A percentile compares a stretch with the other conserved stretches of the same genome.
These are phyloP conservation scores for Miichthys miiuy DNA, from an alignment of 2,797 vertebrate species.

Conservation along the genomic window DNA sequence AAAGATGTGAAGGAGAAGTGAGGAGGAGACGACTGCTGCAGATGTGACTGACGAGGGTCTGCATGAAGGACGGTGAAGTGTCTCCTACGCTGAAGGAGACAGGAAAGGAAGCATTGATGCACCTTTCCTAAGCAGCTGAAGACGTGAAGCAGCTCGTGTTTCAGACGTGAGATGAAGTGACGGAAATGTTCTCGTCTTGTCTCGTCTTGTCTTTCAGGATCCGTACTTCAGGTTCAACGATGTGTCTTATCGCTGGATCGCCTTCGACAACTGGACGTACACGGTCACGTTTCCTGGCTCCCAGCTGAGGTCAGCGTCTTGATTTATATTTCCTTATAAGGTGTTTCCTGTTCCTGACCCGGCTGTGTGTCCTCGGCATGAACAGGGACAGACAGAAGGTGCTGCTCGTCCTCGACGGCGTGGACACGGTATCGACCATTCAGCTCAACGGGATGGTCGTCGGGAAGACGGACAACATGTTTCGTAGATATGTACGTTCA, in stretches of 20 bases:
- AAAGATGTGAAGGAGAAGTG: too few relatives aligned
- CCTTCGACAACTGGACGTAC: constrained; percentile 95
- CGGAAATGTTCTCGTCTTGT: too few relatives aligned
- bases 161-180: too few relatives aligned
- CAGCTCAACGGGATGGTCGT: constrained; percentile 87
- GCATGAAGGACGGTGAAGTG: too few relatives aligned
- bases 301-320: constrained; percentile 55
- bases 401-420: constrained; percentile 89
- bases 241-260: constrained; percentile 91
- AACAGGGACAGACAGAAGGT: constrained; percentile 83
- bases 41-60: too few relatives aligned
- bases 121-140: too few relatives aligned
- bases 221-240: constrained; percentile 96
- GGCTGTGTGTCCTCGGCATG: background rate
- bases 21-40: too few relatives aligned
- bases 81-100: too few relatives aligned
- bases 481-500: constrained; percentile 90
- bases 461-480: constrained; percentile 95
- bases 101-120: too few relatives aligned
- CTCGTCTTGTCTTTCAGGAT: constrained; percentile 85
- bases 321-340: background rate
- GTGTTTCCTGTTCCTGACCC: background rate
- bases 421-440: constrained; percentile 91
- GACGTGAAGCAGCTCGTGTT: too few relatives aligned
- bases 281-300: constrained; percentile 84